phyloP scores from a whole-genome alignment of 53 echinoderm and acorn worm species.

The Paracentrotus lividus region DNA sequence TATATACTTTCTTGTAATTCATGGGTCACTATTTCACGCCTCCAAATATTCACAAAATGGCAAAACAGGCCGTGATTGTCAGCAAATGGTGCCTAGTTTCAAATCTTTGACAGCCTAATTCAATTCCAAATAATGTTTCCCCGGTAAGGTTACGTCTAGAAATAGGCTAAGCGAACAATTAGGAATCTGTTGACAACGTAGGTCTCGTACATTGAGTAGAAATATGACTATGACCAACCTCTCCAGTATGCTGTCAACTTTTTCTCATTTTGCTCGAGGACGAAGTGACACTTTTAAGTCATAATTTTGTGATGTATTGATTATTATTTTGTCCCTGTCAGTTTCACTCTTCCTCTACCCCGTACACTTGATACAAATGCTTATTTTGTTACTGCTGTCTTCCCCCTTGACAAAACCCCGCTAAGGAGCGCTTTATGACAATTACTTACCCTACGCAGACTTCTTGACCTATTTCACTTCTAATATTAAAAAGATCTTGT shows the following conservation, averaged over 20 bases:
- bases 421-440: no score
- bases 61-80: conserved; percentile 33
- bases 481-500: no score
- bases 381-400: no score
- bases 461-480: no score
- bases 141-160: conserved; percentile 16
- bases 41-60: not conserved
- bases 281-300: not conserved
- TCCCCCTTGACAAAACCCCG: no score
- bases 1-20: not conserved
- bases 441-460: no score
- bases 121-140: conserved; percentile 39
- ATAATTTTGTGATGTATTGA: no score
- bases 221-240: conserved; percentile 27
- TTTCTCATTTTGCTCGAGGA: conserved; percentile 34
- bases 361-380: no score
- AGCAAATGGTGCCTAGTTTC: not conserved
- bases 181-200: conserved; percentile 26
- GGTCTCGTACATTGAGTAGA: not conserved
- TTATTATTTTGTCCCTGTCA: no score
- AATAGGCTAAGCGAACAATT: conserved; percentile 56
- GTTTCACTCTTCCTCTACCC: no score
- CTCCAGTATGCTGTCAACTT: not conserved
- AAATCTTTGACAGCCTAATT: conserved; percentile 28
- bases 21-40: conserved; percentile 2